phyloP scores from a whole-genome alignment of 2,797 vertebrate species.

The Trichosurus vulpecula region DNA sequence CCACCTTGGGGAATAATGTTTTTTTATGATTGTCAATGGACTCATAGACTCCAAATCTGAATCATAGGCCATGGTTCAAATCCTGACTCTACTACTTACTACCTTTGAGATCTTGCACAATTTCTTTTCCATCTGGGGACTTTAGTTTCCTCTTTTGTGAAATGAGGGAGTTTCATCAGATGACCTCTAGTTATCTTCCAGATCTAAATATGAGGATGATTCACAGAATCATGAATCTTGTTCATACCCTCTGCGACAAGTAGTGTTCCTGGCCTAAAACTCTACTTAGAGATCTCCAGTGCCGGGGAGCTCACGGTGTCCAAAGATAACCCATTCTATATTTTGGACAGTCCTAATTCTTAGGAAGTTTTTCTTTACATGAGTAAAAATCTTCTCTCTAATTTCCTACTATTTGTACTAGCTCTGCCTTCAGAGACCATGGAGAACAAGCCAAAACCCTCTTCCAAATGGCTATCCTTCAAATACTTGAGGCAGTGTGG shows the following conservation, averaged over 20 bases:
- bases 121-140: background rate
- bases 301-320: background rate
- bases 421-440: background rate
- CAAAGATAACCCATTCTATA: background rate
- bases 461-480: background rate
- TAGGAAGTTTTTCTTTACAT: background rate
- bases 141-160: background rate
- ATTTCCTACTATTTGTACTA: background rate
- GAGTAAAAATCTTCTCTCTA: background rate
- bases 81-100: background rate
- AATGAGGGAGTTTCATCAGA: background rate
- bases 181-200: background rate
- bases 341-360: background rate
- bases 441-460: background rate
- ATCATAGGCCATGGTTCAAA: background rate
- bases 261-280: background rate
- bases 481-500: background rate
- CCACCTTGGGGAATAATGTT: background rate
- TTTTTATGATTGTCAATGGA: background rate
- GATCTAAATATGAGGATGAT: background rate
- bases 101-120: background rate
- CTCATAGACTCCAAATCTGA: background rate
- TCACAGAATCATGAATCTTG: background rate
- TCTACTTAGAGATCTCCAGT: too few species aligned
- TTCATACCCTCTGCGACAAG: background rate